Evolutionary conservation across 2,797 vertebrate species (phyloP).

Genomic region (Chloroceryle inda): DNA sequence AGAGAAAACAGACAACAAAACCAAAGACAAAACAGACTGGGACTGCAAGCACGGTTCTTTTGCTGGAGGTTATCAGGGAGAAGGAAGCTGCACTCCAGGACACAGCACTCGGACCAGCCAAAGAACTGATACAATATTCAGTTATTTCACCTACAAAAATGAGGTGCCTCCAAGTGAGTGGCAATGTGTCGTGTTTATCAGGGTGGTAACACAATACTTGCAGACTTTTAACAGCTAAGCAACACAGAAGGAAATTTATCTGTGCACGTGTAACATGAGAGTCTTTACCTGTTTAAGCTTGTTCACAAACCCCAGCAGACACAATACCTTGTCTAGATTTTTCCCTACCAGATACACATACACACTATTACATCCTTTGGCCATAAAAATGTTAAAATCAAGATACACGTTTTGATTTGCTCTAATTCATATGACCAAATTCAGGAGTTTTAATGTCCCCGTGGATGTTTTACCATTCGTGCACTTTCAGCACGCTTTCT

Average conservation of each 20-base stretch:
- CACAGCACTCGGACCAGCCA: not conserved
- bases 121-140: not conserved
- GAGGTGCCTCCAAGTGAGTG: not conserved
- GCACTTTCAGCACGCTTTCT: not conserved
- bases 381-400: not conserved
- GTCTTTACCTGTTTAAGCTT: conserved; percentile 15
- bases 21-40: not conserved
- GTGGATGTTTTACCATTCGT: not conserved
- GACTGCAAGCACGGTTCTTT: not conserved
- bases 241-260: conserved; percentile 14
- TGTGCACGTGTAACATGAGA: not conserved
- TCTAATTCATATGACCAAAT: not conserved
- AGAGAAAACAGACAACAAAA: not conserved
- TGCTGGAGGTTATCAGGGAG: not conserved
- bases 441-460: not conserved
- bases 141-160: not conserved
- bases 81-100: not conserved
- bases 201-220: not conserved
- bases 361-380: not conserved
- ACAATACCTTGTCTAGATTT: not conserved
- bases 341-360: not conserved
- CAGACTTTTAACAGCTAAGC: not conserved
- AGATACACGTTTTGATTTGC: not conserved
- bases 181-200: not conserved
- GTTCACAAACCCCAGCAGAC: not conserved